Conservation (phyloP, 2,113 vertebrate genomes). For the Rana temporaria region DNA sequence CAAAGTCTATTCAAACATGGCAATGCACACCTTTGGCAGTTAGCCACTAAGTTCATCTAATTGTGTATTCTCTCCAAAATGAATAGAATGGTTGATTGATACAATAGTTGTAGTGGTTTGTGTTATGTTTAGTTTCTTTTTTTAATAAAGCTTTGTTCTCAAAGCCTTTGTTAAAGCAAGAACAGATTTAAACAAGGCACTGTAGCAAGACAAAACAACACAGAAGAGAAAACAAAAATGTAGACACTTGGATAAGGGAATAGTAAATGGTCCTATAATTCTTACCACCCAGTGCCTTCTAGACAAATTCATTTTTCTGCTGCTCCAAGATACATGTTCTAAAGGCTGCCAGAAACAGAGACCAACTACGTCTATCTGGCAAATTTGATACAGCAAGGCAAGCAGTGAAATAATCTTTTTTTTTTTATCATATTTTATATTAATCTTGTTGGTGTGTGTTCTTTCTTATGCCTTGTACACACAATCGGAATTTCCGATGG, state of each 20-base stretch:
- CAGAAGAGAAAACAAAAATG: not conserved
- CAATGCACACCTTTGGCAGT: conserved; percentile 70
- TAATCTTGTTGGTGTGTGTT: too few species aligned
- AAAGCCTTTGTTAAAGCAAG: conserved; percentile 12
- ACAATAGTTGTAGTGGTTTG: conserved; percentile 30
- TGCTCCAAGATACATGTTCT: too few species aligned
- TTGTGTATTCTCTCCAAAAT: conserved; percentile 53
- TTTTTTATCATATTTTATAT: too few species aligned
- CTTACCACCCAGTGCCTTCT: not conserved
- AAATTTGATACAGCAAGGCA: too few species aligned
- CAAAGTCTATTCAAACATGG: conserved; percentile 67
- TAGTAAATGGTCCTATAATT: not conserved
- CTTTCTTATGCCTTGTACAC: too few species aligned
- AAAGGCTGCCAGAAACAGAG: too few species aligned
- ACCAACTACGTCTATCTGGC: too few species aligned
- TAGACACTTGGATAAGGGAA: not conserved
- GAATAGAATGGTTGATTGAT: conserved; percentile 33
- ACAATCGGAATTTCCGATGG: too few species aligned
- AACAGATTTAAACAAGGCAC: conserved; percentile 18
- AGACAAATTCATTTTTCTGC: too few species aligned
- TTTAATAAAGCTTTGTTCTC: conserved; percentile 25
- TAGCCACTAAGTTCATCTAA: conserved; percentile 65
- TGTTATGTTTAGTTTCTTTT: conserved; percentile 1
- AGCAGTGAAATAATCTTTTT: too few species aligned
- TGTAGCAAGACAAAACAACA: not conserved